Conservation (phyloP, 2,888 invertebrate genomes). For the Piscicola geometra region DNA sequence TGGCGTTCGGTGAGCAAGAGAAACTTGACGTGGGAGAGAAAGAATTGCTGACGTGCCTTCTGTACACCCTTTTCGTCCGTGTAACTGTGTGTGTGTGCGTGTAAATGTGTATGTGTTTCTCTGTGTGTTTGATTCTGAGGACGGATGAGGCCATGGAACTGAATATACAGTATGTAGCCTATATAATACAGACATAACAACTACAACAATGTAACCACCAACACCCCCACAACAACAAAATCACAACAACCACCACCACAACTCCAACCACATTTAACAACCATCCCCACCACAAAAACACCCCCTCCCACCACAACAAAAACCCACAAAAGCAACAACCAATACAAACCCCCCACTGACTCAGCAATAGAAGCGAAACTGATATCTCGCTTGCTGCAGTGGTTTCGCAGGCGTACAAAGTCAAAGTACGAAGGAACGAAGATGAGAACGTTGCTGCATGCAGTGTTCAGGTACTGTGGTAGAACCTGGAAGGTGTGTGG, state of each 20-base stretch:
- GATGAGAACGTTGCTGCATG: slow-evolving; percentile 71
- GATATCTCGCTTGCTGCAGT: slow-evolving; percentile 80
- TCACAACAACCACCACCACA: no score
- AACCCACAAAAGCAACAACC: neutral
- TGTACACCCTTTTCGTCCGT: slow-evolving; percentile 63
- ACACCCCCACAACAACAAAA: no score
- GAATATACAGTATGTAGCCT: no score
- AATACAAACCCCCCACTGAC: slow-evolving; percentile 59
- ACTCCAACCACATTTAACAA: no score
- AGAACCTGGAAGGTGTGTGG: no score
- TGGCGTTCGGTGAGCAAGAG: slow-evolving; percentile 87
- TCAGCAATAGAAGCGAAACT: slow-evolving; percentile 88
- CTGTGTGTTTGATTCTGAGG: neutral
- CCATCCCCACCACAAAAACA: no score
- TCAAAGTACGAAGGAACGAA: slow-evolving; percentile 94
- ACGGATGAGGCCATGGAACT: no score
- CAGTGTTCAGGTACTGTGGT: slow-evolving; percentile 71
- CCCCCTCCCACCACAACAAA: no score
- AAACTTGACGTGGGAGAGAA: slow-evolving; percentile 81
- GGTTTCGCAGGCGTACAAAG: slow-evolving; percentile 81
- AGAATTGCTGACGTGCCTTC: slow-evolving; percentile 85
- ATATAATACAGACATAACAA: no score
- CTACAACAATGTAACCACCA: no score
- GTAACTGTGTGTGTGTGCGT: slow-evolving; percentile 52
- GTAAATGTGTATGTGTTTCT: neutral